A percentile compares a stretch with the other conserved stretches of the same genome.
Evolutionary conservation across 1,140 invertebrate species (phyloP).

Genomic region (Sarcophaga peregrina): DNA sequence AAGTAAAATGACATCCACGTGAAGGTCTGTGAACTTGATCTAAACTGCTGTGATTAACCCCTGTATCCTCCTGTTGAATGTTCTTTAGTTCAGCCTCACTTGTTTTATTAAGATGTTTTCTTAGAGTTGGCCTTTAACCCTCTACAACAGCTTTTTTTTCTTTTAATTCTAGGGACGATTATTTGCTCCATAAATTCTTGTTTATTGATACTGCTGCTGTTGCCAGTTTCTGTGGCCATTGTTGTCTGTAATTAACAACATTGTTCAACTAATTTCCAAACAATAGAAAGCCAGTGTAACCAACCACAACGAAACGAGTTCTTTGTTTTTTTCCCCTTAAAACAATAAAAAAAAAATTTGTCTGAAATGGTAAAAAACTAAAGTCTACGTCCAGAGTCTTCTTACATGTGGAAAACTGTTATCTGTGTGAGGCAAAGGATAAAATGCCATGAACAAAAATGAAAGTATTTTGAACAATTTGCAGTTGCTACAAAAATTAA

Average conservation of each 20-base stretch:
- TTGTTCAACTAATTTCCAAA: slow-evolving; percentile 19
- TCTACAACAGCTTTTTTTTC: not conserved
- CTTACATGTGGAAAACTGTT: too few relatives aligned
- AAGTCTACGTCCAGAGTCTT: too few relatives aligned
- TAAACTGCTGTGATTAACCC: too few relatives aligned
- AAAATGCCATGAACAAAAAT: too few relatives aligned
- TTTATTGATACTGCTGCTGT: not conserved
- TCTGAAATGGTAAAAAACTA: too few relatives aligned
- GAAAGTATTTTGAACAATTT: not conserved
- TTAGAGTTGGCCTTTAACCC: not conserved
- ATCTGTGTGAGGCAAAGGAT: too few relatives aligned
- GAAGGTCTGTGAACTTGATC: too few relatives aligned
- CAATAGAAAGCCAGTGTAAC: not conserved
- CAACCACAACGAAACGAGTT: not conserved
- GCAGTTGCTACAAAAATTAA: not conserved
- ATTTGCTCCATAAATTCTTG: slow-evolving; percentile 8
- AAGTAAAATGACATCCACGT: not conserved
- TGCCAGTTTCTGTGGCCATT: too few relatives aligned
- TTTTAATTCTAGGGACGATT: not conserved
- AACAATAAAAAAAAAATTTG: too few relatives aligned
- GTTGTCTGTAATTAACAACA: slow-evolving; percentile 13
- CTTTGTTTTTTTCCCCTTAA: not conserved
- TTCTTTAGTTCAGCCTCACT: slow-evolving; percentile 4
- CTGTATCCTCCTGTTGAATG: not conserved
- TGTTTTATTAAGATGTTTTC: not conserved